Conservation (phyloP, 2,888 invertebrate genomes). For the Archaeoteleia sp. region DNA sequence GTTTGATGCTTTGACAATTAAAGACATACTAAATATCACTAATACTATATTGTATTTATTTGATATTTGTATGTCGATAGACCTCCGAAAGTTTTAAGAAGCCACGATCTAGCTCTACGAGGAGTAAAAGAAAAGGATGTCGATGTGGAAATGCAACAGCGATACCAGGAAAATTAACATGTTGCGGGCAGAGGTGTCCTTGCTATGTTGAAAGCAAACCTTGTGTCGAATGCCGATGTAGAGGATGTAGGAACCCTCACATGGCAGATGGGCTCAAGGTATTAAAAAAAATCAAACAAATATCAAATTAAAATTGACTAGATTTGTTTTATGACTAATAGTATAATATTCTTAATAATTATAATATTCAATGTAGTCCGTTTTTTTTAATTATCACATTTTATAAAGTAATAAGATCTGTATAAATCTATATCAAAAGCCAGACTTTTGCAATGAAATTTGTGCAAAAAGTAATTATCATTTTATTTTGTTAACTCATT, state of each 20-base stretch:
- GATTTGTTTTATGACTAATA: no score
- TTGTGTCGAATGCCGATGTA: conserved; percentile 92
- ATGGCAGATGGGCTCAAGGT: conserved; percentile 88
- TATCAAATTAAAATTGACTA: no score
- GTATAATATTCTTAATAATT: no score
- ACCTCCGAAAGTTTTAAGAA: conserved; percentile 76
- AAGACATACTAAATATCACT: no score
- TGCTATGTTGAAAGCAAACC: conserved; percentile 94
- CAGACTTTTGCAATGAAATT: no score
- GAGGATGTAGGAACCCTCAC: conserved; percentile 94
- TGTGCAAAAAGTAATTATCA: no score
- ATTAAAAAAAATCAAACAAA: conserved; percentile 48
- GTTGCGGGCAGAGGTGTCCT: conserved; percentile 94
- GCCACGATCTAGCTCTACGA: conserved; percentile 73
- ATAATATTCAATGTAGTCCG: no score
- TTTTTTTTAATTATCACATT: no score
- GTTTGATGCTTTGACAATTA: conserved; percentile 61
- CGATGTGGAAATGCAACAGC: conserved; percentile 94
- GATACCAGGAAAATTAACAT: conserved; percentile 91
- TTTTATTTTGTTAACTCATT: no score
- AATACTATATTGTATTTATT: no score
- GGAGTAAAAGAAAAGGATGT: conserved; percentile 83
- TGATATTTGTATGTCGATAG: conserved; percentile 45
- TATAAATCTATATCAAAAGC: no score
- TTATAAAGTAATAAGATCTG: no score